These are phyloP conservation scores for Momotus momota DNA, from an alignment of 2,797 vertebrate species.

Conservation along the genomic window DNA sequence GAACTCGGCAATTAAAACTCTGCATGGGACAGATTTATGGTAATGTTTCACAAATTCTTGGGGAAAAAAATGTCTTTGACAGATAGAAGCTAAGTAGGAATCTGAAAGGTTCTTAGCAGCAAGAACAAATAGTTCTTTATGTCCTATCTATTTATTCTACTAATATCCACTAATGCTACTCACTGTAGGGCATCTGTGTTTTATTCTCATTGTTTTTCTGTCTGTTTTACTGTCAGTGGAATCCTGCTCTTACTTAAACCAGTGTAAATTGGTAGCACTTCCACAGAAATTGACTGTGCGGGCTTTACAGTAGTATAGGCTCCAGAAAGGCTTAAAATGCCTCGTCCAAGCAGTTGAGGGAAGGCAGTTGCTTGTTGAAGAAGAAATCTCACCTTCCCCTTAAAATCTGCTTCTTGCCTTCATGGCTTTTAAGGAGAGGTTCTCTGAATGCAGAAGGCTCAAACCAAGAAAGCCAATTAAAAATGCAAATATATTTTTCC, in stretches of 20 bases:
- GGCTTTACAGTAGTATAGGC: not conserved
- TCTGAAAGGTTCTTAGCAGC: not conserved
- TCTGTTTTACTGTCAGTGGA: not conserved
- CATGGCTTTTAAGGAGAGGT: not conserved
- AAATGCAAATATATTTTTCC: not conserved
- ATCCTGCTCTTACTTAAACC: not conserved
- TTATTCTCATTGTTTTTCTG: not conserved
- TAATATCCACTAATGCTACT: not conserved
- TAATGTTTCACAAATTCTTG: constrained; percentile 10
- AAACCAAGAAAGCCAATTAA: not conserved
- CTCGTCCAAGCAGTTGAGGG: not conserved
- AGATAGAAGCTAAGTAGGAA: not conserved
- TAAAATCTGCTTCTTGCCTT: not conserved
- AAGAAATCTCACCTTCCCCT: not conserved
- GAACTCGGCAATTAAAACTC: constrained; percentile 24
- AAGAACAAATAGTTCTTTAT: not conserved
- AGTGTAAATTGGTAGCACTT: not conserved
- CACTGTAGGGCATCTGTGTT: not conserved
- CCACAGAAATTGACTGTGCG: not conserved
- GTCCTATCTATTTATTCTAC: not conserved
- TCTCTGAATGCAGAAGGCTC: not conserved
- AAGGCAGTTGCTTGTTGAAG: not conserved
- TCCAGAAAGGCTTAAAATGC: not conserved
- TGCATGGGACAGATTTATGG: constrained; percentile 34
- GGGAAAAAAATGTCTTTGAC: not conserved